phyloP scores from a whole-genome alignment of 2,113 vertebrate species.

The Gasterosteus nipponicus region DNA sequence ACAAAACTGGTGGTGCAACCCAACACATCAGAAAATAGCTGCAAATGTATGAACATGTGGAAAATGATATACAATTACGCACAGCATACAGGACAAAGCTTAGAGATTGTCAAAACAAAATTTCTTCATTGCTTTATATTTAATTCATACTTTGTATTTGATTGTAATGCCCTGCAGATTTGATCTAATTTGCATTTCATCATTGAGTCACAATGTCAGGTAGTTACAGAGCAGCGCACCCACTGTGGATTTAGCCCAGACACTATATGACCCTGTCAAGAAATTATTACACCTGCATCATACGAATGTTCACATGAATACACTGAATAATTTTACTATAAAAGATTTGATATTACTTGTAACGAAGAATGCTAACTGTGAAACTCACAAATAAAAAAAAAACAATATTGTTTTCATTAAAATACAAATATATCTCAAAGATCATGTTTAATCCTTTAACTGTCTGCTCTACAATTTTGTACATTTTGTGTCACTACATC shows the following conservation, averaged over 20 bases:
- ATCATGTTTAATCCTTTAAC: neutral
- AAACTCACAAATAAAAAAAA: neutral
- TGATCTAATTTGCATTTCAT: neutral
- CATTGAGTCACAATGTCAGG: no score
- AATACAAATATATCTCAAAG: neutral
- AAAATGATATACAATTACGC: neutral
- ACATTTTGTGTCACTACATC: no score
- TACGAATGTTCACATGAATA: neutral
- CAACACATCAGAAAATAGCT: neutral
- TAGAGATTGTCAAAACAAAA: neutral
- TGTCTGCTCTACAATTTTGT: no score
- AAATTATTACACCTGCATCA: neutral
- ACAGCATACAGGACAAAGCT: neutral
- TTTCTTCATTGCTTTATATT: neutral
- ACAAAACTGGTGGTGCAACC: neutral
- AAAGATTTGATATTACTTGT: neutral
- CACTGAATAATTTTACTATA: neutral
- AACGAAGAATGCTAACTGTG: neutral
- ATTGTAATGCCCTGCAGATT: neutral
- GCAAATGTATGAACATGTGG: neutral
- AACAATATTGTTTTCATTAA: neutral
- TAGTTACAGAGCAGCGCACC: no score
- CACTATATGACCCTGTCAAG: no score
- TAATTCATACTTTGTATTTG: neutral
- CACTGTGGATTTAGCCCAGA: no score